These are phyloP conservation scores for Barnardius zonarius DNA, from an alignment of 2,113 vertebrate genomes.

Conservation along the genomic window DNA sequence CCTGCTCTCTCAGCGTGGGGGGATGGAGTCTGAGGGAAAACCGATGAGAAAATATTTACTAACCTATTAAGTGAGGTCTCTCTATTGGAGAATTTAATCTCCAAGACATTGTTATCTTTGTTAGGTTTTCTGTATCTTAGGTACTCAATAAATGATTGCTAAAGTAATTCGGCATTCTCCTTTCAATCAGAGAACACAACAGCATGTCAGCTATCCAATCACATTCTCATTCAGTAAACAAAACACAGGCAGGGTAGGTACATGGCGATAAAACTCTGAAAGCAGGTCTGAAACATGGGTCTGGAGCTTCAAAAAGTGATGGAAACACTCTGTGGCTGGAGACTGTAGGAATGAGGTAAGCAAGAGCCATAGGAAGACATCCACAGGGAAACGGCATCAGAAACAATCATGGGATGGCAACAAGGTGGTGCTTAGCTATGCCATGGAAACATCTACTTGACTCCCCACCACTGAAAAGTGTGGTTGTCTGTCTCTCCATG, in stretches of 20 bases:
- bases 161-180: slow-evolving; percentile 30
- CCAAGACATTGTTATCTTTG: slow-evolving; percentile 2
- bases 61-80: background rate
- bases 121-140: slow-evolving; percentile 29
- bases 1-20: accelerated
- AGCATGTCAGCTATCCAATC: background rate
- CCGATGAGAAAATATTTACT: background rate
- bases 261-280: background rate
- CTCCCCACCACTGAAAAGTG: accelerated
- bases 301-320: background rate
- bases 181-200: slow-evolving; percentile 17
- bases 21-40: background rate
- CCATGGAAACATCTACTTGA: background rate
- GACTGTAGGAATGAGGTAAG: background rate
- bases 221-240: background rate
- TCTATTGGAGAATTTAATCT: slow-evolving; percentile 33
- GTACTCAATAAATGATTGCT: slow-evolving; percentile 53
- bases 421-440: background rate
- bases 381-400: background rate
- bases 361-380: background rate
- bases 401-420: background rate
- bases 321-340: background rate
- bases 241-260: background rate
- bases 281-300: background rate
- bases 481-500: background rate